These are phyloP conservation scores for Arctia plantaginis DNA, from an alignment of 2,888 invertebrate genomes.

Conservation along the genomic window DNA sequence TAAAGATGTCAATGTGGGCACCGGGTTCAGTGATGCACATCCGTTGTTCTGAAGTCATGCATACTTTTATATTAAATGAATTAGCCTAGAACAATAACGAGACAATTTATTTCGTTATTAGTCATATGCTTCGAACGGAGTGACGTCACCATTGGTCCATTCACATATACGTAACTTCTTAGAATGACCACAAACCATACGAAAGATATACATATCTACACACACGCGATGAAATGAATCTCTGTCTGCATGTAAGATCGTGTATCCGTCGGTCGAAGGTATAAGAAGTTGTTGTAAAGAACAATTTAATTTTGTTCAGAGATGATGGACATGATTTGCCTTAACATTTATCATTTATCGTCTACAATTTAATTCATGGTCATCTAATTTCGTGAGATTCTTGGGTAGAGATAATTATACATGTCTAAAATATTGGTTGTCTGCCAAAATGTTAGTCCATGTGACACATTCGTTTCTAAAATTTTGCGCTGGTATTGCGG, in stretches of 20 bases:
- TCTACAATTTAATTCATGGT: slow-evolving; percentile 49
- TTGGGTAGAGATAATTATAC: slow-evolving; percentile 59
- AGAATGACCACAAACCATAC: slow-evolving; percentile 56
- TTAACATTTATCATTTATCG: slow-evolving; percentile 29
- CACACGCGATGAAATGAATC: slow-evolving; percentile 46
- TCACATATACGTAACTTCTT: slow-evolving; percentile 47
- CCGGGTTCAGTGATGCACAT: slow-evolving; percentile 76
- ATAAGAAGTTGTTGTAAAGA: slow-evolving; percentile 18
- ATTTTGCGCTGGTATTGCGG: slow-evolving; percentile 50
- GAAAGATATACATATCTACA: slow-evolving; percentile 45
- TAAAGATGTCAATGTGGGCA: slow-evolving; percentile 76
- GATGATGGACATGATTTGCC: slow-evolving; percentile 22
- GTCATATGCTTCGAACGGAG: slow-evolving; percentile 48
- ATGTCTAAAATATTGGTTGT: slow-evolving; percentile 59
- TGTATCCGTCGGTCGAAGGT: slow-evolving; percentile 14
- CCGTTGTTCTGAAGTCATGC: slow-evolving; percentile 68
- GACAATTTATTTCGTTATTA: slow-evolving; percentile 56
- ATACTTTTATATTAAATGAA: slow-evolving; percentile 58
- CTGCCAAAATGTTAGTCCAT: slow-evolving; percentile 63
- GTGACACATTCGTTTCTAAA: slow-evolving; percentile 47
- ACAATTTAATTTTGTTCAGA: slow-evolving; percentile 4
- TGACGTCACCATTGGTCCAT: slow-evolving; percentile 48
- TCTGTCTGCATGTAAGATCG: slow-evolving; percentile 36
- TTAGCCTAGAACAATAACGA: slow-evolving; percentile 63
- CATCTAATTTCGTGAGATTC: slow-evolving; percentile 61